phyloP scores from a whole-genome alignment of 2,888 invertebrate genomes.

The Torymus aiolomorphi region DNA sequence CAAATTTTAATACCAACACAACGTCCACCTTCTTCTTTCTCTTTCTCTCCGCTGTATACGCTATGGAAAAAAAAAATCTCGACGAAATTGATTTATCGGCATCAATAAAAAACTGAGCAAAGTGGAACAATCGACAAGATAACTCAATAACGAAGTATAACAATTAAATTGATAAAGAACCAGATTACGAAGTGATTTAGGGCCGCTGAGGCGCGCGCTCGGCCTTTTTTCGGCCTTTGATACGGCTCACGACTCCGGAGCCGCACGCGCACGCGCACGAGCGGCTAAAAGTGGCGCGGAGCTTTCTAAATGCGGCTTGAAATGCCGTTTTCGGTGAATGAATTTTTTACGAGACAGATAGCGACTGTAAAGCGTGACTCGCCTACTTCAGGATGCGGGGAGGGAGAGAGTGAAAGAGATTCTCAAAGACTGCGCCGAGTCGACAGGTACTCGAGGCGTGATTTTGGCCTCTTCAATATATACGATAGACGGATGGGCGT shows the following conservation, averaged over 20 bases:
- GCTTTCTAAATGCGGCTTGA: constrained; percentile 11
- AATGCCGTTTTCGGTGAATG: constrained; percentile 20
- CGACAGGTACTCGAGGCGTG: no score
- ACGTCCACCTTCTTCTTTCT: no score
- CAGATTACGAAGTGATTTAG: constrained; percentile 4
- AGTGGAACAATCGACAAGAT: not conserved
- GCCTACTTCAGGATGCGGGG: constrained; percentile 13
- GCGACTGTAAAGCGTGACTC: constrained; percentile 27
- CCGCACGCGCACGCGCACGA: no score
- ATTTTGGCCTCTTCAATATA: no score
- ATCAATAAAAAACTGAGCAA: not conserved
- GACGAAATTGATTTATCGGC: not conserved
- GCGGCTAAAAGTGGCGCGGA: constrained; percentile 10
- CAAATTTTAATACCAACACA: no score
- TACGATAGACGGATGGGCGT: no score
- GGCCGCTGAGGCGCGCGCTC: not conserved
- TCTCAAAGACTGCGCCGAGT: no score
- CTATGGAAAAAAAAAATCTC: no score
- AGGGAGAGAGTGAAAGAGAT: no score
- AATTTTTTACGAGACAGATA: constrained; percentile 36
- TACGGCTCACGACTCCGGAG: no score
- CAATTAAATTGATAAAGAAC: not conserved
- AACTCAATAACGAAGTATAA: not conserved
- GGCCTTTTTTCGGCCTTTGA: no score
- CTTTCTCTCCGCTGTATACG: no score